Evolutionary conservation across 2,113 vertebrate genomes (phyloP).

Genomic region (Trogon surrucura): DNA sequence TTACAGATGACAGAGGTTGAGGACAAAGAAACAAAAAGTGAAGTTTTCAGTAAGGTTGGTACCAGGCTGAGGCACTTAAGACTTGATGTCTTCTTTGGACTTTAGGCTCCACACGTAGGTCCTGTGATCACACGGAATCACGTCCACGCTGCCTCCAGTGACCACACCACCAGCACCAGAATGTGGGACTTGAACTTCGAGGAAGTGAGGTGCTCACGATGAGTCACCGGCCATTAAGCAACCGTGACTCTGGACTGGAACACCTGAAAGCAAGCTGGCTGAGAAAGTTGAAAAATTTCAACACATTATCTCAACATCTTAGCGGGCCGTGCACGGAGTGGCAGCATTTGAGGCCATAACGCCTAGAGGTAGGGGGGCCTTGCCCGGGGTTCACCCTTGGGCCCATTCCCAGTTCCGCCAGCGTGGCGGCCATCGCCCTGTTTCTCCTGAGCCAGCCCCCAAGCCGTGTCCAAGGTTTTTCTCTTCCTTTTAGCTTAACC

Average conservation of each 20-base stretch:
- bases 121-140: fast-evolving
- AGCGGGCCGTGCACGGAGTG: fast-evolving
- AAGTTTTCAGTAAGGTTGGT: neutral
- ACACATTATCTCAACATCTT: fast-evolving
- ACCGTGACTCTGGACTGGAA: fast-evolving
- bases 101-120: neutral
- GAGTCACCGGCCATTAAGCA: neutral
- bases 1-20: neutral
- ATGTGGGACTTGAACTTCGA: fast-evolving
- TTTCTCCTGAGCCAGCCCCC: no score
- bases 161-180: fast-evolving
- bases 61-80: no score
- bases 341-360: neutral
- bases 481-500: no score
- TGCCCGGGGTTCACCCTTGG: no score
- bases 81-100: fast-evolving
- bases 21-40: neutral
- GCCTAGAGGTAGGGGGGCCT: no score
- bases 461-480: no score
- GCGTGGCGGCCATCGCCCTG: no score
- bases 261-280: fast-evolving
- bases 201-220: neutral
- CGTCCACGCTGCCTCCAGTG: fast-evolving
- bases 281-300: neutral
- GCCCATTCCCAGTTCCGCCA: no score